Evolutionary conservation across 2,113 vertebrate genomes (phyloP), one percentile per base, ranked within the genome.

Genomic region (Syngnathus floridae): DNA sequence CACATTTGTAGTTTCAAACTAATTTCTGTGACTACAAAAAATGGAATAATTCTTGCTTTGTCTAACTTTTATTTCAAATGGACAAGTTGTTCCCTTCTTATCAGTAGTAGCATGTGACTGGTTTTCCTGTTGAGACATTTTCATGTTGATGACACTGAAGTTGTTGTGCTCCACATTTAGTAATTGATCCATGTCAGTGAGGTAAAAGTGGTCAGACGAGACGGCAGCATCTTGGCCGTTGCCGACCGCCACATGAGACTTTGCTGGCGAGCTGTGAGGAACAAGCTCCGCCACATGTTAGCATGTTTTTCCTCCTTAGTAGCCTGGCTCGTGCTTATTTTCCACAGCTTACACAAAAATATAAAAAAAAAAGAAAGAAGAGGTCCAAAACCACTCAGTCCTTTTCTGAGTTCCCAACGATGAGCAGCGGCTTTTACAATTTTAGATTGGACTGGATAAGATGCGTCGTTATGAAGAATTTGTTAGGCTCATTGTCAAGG

Each of bases 121-220:
- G 16, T 58, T 58, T 69, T 64, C 1, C 1, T 66, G 48, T 75
- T 78, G 71, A 63, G 69, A 66, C 65, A 77, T 56, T 72, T 43
- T 60, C 56, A 52, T 57, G 43, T 54, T 64, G 62, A 38, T 61
- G 66, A 72, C 12, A 43, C 76, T 64, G 57, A 66, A 74, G 56
- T 66, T 69, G 67, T 77, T 76, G 64, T 81, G 65, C 59, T n/a
- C 68, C 43, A 72, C 63, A 65, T n/a, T 78, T 55, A 70, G 86
- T 84, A 87, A 89, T 56, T 74, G 82, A 87, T 87, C 87, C 22
- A 71, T 69, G 57, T 55, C 36, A 46, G 65, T 66, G 65, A 72
- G 72, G 76, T 79, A 66, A 76, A 74, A 81, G 65, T 56, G 55
- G 58, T 72, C 55, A 19, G 46, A 54, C 1, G 16, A 68, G 65